Evolutionary conservation across 2,888 invertebrate species (phyloP), one percentile per base, ranked within the genome.

Genomic region (Erebia aethiops): DNA sequence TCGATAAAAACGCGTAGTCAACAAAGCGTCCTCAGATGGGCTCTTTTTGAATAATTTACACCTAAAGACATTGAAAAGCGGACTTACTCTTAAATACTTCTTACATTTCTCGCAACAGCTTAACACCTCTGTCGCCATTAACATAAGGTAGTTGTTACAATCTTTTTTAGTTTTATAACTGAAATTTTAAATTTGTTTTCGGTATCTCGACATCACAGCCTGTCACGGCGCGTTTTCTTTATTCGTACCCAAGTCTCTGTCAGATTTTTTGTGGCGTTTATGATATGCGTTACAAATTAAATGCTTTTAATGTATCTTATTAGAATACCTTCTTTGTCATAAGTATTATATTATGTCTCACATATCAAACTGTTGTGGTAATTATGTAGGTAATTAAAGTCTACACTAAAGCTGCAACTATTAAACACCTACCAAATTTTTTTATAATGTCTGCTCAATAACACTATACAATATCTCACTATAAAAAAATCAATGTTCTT

Each of bases 41-140:
- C 86, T 82, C 81, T 79, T 82, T 88, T 87, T 92, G 89, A 91
- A 92, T 92, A 90, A 91, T 92, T 91, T 90, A 91, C 91, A 89
- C 89, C 87, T 89, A 87, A 73, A 89, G 88, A 87, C 87, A 85
- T 84, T 79, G 81, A 83, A 84, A 85, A 83, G 81, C 80, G 82
- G 80, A 78, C 80, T 82, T 82, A 81, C 79, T 72, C 81, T 80
- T 76, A 76, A 80, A 77, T 79, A 69, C 71, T 77, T 71, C 66
- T 72, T 72, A 58, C 75, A 58, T 46, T 35, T 71, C 51, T 63
- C 35, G 52, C 69, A 60, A 16, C 51, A 68, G 18, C 54, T 13
- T 14, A 16, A 18, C 18, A 58, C 65, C 73, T 74, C 81, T 86
- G 83, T 78, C n/a, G 0, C 4, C 2, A 64, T 43, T 1, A 1